phyloP scores from a whole-genome alignment of 2,888 invertebrate species.

The Sphecodes monilicornis region DNA sequence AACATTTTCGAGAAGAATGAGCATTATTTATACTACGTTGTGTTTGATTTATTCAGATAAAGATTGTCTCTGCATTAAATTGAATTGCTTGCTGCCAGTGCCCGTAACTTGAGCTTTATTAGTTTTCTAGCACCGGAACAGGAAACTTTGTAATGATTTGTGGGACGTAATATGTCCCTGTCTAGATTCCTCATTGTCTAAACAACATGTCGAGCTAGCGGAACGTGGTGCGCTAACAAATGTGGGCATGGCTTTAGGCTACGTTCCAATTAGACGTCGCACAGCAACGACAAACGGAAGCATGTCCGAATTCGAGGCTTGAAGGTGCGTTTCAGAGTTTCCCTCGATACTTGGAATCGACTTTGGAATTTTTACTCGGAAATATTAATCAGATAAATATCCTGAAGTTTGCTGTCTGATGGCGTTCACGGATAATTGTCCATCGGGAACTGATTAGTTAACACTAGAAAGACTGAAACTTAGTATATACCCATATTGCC shows the following conservation, averaged over 20 bases:
- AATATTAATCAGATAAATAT: too few relatives aligned
- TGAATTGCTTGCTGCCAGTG: background rate
- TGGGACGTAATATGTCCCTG: background rate
- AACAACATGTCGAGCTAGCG: background rate
- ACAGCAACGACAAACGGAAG: background rate
- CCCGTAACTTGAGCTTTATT: background rate
- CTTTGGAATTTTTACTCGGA: too few relatives aligned
- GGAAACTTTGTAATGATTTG: slow-evolving; percentile 1
- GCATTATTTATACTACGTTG: too few relatives aligned
- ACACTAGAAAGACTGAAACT: too few relatives aligned
- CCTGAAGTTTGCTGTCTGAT: too few relatives aligned
- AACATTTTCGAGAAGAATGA: too few relatives aligned
- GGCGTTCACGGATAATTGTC: too few relatives aligned
- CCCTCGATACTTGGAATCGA: background rate
- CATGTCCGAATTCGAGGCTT: background rate
- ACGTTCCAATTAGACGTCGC: slow-evolving; percentile 5
- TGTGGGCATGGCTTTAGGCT: background rate
- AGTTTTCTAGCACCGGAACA: background rate
- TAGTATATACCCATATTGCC: too few relatives aligned
- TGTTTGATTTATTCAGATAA: background rate
- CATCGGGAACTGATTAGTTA: too few relatives aligned
- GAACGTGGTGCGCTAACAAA: background rate
- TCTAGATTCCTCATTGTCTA: background rate
- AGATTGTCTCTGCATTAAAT: background rate
- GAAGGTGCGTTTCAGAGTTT: background rate